These are phyloP conservation scores for Erythrocercus mccallii DNA, from an alignment of 2,113 vertebrate genomes.

Conservation along the genomic window DNA sequence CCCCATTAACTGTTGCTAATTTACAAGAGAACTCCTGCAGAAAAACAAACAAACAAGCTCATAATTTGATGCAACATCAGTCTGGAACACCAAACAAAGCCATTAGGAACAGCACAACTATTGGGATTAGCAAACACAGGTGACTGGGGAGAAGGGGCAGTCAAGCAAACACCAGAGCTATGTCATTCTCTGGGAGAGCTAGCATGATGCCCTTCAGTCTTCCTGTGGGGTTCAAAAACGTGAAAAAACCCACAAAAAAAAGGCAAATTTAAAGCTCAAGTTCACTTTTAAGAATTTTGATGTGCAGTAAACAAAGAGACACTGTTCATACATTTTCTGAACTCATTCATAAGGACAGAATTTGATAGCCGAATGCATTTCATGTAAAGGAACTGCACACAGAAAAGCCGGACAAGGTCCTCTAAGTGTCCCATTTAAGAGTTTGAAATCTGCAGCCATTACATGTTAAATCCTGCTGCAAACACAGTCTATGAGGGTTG, in stretches of 20 bases:
- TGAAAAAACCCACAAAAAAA: background rate
- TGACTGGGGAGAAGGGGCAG: background rate
- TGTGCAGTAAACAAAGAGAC: background rate
- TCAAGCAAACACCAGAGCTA: background rate
- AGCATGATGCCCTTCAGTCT: background rate
- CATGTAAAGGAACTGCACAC: background rate
- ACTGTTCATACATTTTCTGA: background rate
- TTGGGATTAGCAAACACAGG: slow-evolving; percentile 38
- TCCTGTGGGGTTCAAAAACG: background rate
- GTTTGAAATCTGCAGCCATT: background rate
- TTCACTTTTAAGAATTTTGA: background rate
- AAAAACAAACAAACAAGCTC: slow-evolving; percentile 33
- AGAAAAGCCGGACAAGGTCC: background rate
- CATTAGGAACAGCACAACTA: slow-evolving; percentile 49
- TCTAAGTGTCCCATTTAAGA: background rate
- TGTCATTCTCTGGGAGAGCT: background rate
- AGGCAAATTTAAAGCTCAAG: background rate
- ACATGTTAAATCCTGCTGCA: background rate
- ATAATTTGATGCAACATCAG: slow-evolving; percentile 59
- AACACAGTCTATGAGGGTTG: background rate
- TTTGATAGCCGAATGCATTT: background rate
- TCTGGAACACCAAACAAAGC: slow-evolving; percentile 43
- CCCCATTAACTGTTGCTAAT: slow-evolving; percentile 62
- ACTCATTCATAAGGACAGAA: background rate
- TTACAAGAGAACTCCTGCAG: slow-evolving; percentile 51